Base-by-base conservation (phyloP, 30 jellyfish, hydroid and myxozoan species). In the Catostylus mosaicus region DNA sequence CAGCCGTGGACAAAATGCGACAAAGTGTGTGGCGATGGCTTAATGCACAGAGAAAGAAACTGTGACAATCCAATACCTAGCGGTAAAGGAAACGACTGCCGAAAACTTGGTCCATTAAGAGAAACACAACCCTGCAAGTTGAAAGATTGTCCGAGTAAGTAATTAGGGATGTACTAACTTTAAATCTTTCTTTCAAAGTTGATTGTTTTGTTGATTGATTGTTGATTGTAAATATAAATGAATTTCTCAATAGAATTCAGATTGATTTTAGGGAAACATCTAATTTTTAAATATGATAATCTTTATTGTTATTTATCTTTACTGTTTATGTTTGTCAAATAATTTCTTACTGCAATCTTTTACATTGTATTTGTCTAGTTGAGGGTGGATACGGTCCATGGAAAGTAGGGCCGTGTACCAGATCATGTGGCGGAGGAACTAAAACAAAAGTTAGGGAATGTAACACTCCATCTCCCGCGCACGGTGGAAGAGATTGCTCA, bases 321-420 rank as follows among this genome's bases (percentile, higher is more conserved):
- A n/a, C n/a, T n/a, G n/a, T n/a, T n/a, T n/a, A n/a, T n/a, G n/a
- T n/a, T n/a, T n/a, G n/a, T n/a, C n/a, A n/a, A n/a, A n/a, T n/a
- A n/a, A n/a, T n/a, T n/a, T n/a, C n/a, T n/a, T n/a, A n/a, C n/a
- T n/a, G n/a, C n/a, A n/a, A n/a, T n/a, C n/a, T n/a, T n/a, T n/a
- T n/a, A n/a, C n/a, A n/a, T n/a, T n/a, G n/a, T n/a, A n/a, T n/a
- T 3, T 69, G 22, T n/a, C 11, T 93, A 61, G 89, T 87, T 10
- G 82, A 92, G 73, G 98, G 98, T 8, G 90, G 90, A 4, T 92
- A 95, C 90, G 85, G 98, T 56, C 73, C 56, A 10, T 92, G 89
- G 92, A 70, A 96, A 18, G 45, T 45, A 59, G 77, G 89, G 8
- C 59, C 50, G 1, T 92, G 98, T 77, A 80, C 66, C 72, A 60